These are phyloP conservation scores for Scaptomyza hsui DNA, from an alignment of 1,140 invertebrate species.

Conservation along the genomic window DNA sequence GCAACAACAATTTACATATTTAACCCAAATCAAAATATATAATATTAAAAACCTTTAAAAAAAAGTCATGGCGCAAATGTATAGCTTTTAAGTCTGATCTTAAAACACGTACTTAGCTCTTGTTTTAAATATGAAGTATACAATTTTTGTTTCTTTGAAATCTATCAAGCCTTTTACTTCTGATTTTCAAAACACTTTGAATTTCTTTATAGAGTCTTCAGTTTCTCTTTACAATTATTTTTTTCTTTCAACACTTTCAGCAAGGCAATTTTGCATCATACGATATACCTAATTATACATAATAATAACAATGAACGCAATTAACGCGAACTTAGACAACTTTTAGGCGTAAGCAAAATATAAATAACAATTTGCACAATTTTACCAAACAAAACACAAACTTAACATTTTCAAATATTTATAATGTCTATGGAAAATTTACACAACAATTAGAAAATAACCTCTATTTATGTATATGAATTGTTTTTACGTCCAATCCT, in stretches of 20 bases:
- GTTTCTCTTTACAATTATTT: not conserved
- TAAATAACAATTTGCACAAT: constrained; percentile 68
- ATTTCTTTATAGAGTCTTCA: not conserved
- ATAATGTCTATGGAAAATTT: constrained; percentile 57
- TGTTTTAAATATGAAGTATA: constrained; percentile 33
- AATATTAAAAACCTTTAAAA: constrained; percentile 17
- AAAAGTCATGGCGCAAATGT: constrained; percentile 36
- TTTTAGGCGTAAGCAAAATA: constrained; percentile 52
- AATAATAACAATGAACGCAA: constrained; percentile 44
- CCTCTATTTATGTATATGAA: constrained; percentile 11
- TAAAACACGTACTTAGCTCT: constrained; percentile 31
- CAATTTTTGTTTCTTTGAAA: constrained; percentile 12
- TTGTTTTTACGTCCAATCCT: constrained; percentile 22
- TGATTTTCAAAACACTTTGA: not conserved
- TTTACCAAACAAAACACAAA: constrained; percentile 56
- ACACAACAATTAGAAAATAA: constrained; percentile 60
- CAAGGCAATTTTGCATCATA: constrained; percentile 5
- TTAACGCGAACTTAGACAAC: constrained; percentile 42
- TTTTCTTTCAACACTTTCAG: constrained; percentile 9
- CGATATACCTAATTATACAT: constrained; percentile 30
- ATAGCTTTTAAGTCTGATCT: constrained; percentile 61
- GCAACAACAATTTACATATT: constrained; percentile 52
- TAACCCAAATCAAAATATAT: constrained; percentile 67
- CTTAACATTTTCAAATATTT: constrained; percentile 69
- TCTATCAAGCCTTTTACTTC: not conserved